Evolutionary conservation across 2,113 vertebrate genomes (phyloP).

Genomic region (Lota lota): DNA sequence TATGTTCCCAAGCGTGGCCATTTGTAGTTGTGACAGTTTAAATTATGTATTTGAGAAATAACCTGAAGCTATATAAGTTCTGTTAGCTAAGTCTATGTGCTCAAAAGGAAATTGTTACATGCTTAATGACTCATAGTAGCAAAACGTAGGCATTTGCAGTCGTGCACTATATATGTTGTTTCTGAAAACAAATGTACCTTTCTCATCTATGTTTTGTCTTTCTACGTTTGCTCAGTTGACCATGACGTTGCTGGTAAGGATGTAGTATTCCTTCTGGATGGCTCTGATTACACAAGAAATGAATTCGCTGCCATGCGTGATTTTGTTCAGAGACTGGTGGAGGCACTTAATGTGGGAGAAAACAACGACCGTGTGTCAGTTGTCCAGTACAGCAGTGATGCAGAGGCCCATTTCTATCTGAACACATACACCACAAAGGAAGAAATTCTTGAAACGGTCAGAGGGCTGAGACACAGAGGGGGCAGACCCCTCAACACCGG

Average conservation of each 20-base stretch:
- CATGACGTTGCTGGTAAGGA: slow-evolving; percentile 24
- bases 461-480: slow-evolving; percentile 57
- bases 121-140: neutral
- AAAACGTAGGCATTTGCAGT: neutral
- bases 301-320: slow-evolving; percentile 48
- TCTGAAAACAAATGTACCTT: slow-evolving; percentile 35
- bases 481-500: slow-evolving; percentile 79
- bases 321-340: slow-evolving; percentile 61
- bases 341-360: slow-evolving; percentile 54
- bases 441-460: slow-evolving; percentile 38
- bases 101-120: neutral
- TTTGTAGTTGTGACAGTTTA: neutral
- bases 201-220: neutral
- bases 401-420: slow-evolving; percentile 61
- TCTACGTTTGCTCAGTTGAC: neutral
- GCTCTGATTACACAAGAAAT: slow-evolving; percentile 62
- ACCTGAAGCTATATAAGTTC: neutral
- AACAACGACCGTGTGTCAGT: slow-evolving; percentile 60
- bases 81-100: no score
- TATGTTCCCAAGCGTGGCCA: slow-evolving; percentile 66
- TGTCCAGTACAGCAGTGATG: slow-evolving; percentile 64
- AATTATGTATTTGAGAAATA: no score
- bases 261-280: slow-evolving; percentile 73
- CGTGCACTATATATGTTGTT: neutral
- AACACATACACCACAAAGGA: slow-evolving; percentile 59